Base-by-base conservation (phyloP, 2,797 vertebrate genomes). In the Parambassis ranga region DNA sequence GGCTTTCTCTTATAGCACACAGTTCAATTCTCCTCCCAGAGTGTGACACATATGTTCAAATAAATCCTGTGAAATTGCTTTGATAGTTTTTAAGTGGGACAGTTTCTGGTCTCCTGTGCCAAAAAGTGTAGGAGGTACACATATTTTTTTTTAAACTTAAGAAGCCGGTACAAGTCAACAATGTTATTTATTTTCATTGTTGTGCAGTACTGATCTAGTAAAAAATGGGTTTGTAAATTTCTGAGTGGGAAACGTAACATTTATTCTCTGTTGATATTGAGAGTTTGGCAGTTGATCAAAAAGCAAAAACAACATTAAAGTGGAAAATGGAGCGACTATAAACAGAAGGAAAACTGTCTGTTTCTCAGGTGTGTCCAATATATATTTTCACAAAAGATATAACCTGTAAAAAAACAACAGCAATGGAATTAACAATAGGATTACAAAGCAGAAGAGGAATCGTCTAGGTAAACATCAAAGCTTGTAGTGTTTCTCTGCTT, bases 391-490 rank as follows among this genome's bases (percentile, higher is more conserved):
- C 37, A 57, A 30, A 65, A 50, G 63, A 61, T 37, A 33, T 16
- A 6, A 6, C 3, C 2, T 11, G 1, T 64, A 15, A 57, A 49
- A 55, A 53, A 14, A 52, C 35, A 51, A 5, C 9, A 19, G 62
- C 48, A 55, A 30, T 15, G n/a, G 42, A 81, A 84, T 81, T 78
- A 77, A 75, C 60, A 68, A 38, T 9, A 1, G 26, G 59, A 70
- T 81, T 71, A 52, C 18, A 3, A 71, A 37, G 60, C 44, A 57
- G 19, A 50, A 65, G 63, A 68, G 16, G 51, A 74, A 62, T 67
- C 58, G 31, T 69, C 60, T 63, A 57, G 69, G 77, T 77, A 64
- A 62, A 77, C 76, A 75, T 77, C 53, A 82, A 75, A 73, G 69
- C 31, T 48, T 46, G 15, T 32, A 18, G 39, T 30, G 67, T 50